Base-by-base conservation (phyloP, 2,888 invertebrate species). In the Dasypolia templi region DNA sequence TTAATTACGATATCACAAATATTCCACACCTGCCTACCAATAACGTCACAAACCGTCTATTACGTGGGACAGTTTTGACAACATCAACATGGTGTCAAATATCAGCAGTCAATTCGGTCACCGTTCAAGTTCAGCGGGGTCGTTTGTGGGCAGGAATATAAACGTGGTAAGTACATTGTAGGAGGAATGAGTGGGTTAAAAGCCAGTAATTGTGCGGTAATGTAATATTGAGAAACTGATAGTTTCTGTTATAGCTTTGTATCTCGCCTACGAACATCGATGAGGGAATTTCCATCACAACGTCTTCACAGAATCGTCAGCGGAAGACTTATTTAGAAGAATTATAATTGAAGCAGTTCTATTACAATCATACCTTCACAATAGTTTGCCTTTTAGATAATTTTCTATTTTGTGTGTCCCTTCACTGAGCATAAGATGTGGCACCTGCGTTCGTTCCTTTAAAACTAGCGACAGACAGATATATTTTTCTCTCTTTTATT, bases 51-150 rank as follows among this genome's bases (percentile, higher is more conserved):
- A 14, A 61, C 14, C 32, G 42, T 22, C 61, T 49, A 62, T 14
- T 46, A 17, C 26, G 76, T 55, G 44, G 22, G 32, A 49, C 26
- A 32, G 61, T 68, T 78, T 63, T 58, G 53, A 44, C 53, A 69
- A 49, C 61, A 82, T 64, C 29, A 65, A 82, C 44, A 77, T 62
- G 39, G 51, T 78, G 67, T 78, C 61, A 66, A 65, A 82, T 63
- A 51, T 78, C 55, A 78, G 62, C 65, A 71, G 65, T 78, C 83
- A 49, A 78, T 71, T 71, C 62, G 77, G 68, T 78, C 77, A 68
- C 46, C 53, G 51, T 59, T 82, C 83, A 79, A 83, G 79, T 79
- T 78, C 71, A 77, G 29, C 65, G 46, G 62, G 69, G 72, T 71
- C 75, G 44, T 67, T 67, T 58, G 71, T 66, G 71, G 61, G 55